Evolutionary conservation across 37 sponge, comb jelly and placozoan genomes (phyloP).

Genomic region (Halichondria panicea): DNA sequence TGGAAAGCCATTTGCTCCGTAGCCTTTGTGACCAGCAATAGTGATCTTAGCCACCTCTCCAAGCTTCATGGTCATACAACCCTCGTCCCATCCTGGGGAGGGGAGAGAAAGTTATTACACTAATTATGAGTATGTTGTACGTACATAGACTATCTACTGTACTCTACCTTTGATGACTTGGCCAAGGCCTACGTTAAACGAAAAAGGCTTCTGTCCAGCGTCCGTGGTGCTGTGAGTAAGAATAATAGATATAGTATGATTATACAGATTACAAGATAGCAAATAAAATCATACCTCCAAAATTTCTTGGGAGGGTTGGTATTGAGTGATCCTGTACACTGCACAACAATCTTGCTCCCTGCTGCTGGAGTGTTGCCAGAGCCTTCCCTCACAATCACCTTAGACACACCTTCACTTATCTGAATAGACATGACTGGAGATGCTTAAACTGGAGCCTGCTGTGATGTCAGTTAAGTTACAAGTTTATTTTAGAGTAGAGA

Average conservation of each 20-base stretch:
- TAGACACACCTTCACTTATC: conserved; percentile 26
- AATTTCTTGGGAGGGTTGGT: conserved; percentile 68
- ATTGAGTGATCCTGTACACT: conserved; percentile 64
- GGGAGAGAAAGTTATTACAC: not conserved
- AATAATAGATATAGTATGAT: not conserved
- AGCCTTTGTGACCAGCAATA: conserved; percentile 70
- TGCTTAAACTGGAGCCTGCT: conserved; percentile 1
- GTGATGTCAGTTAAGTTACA: conserved; percentile 45
- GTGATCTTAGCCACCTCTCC: conserved; percentile 73
- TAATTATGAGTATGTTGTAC: not conserved
- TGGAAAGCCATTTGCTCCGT: conserved; percentile 79
- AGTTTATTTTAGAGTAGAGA: conserved; percentile 40
- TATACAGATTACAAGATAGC: not conserved
- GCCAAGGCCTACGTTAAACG: conserved; percentile 84
- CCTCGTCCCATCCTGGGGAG: conserved; percentile 85
- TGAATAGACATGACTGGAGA: not conserved
- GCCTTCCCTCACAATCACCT: conserved; percentile 39
- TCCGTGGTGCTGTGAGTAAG: conserved; percentile 59
- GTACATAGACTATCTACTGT: not conserved
- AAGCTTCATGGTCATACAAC: conserved; percentile 73
- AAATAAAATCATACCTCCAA: conserved; percentile 58
- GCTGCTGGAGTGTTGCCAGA: not conserved
- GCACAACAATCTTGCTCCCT: conserved; percentile 63
- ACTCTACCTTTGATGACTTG: conserved; percentile 60
- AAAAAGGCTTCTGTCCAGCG: conserved; percentile 72